Percentiles rank a stretch among this genome's conserved stretches.
These are phyloP conservation scores for Sipha flava DNA, from an alignment of 1,140 invertebrate species.

Conservation along the genomic window DNA sequence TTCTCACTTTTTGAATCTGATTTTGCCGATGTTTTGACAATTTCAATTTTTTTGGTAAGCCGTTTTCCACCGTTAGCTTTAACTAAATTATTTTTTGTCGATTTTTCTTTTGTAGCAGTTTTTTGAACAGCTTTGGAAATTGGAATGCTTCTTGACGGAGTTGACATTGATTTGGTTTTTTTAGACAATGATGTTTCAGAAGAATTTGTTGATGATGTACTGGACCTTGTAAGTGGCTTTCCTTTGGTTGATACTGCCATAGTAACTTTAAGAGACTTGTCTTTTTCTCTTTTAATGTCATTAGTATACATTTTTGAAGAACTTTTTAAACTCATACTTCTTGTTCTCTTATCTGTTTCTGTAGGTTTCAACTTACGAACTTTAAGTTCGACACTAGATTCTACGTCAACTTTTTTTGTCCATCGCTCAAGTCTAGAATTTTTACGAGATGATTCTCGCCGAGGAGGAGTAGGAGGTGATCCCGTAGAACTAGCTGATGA, in stretches of 20 bases:
- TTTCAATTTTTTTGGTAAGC: background rate
- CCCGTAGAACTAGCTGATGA: slow-evolving; percentile 43
- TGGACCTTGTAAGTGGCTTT: slow-evolving; percentile 43
- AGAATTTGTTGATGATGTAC: slow-evolving; percentile 31
- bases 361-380: slow-evolving; percentile 32
- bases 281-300: slow-evolving; percentile 42
- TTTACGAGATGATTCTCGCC: slow-evolving; percentile 61
- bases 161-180: background rate
- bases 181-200: slow-evolving; percentile 11
- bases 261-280: slow-evolving; percentile 46
- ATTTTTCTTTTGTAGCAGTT: slow-evolving; percentile 25
- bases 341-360: slow-evolving; percentile 12
- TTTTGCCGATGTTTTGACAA: background rate
- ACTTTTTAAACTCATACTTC: slow-evolving; percentile 43
- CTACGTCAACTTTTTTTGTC: slow-evolving; percentile 33
- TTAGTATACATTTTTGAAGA: slow-evolving; percentile 44
- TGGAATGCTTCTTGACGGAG: slow-evolving; percentile 27
- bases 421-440: slow-evolving; percentile 47
- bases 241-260: slow-evolving; percentile 47
- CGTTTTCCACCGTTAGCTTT: slow-evolving; percentile 11
- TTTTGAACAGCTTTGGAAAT: slow-evolving; percentile 33
- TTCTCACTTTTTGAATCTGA: background rate
- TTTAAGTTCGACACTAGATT: slow-evolving; percentile 36
- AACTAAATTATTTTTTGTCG: background rate
- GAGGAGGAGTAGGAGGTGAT: slow-evolving; percentile 54